Evolutionary conservation across 23 tunicate genomes (phyloP).

Genomic region (Styela plicata): DNA sequence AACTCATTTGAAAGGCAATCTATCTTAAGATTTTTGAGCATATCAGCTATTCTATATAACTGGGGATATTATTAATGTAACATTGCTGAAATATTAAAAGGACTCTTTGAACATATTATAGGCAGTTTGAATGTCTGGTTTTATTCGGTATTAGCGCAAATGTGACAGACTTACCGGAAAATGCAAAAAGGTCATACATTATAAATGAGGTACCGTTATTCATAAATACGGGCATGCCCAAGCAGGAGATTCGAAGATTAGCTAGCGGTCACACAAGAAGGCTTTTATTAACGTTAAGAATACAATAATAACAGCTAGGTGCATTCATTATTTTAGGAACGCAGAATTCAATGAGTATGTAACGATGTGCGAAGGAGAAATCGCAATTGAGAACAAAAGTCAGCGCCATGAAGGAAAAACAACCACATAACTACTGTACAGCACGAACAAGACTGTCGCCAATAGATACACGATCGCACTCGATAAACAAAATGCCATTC

Average conservation of each 20-base stretch:
- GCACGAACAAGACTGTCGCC: background rate
- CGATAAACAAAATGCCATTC: background rate
- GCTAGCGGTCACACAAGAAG: slow-evolving; percentile 18
- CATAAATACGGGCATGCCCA: background rate
- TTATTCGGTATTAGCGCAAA: too few relatives aligned
- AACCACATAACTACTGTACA: background rate
- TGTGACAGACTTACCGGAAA: too few relatives aligned
- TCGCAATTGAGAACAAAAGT: background rate
- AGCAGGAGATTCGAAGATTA: background rate
- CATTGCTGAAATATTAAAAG: too few relatives aligned
- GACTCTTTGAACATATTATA: too few relatives aligned
- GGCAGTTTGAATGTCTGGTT: too few relatives aligned
- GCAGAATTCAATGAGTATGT: background rate
- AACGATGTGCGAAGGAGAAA: background rate
- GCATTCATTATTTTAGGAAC: slow-evolving; percentile 30
- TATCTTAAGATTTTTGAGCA: too few relatives aligned
- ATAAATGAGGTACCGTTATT: too few relatives aligned
- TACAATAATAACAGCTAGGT: background rate
- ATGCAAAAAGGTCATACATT: too few relatives aligned
- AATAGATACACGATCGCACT: background rate
- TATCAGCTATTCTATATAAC: too few relatives aligned
- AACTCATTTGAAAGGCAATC: too few relatives aligned
- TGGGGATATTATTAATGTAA: too few relatives aligned
- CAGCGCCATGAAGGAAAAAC: background rate
- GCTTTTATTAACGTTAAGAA: slow-evolving; percentile 21